These are phyloP conservation scores for Strix occidentalis DNA, from an alignment of 2,797 vertebrate species.

Conservation along the genomic window DNA sequence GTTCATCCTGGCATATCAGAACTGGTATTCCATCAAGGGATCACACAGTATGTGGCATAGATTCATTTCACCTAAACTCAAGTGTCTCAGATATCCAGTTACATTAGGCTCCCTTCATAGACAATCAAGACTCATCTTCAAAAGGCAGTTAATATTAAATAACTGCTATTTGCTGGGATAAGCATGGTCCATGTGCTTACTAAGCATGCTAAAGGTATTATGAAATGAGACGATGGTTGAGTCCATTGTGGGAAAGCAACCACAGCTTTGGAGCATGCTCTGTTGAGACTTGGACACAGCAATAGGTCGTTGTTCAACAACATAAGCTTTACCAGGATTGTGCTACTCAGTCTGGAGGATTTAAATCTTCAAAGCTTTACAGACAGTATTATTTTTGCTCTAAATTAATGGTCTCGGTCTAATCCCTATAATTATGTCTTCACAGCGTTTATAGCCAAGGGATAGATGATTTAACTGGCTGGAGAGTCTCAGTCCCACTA, in stretches of 20 bases:
- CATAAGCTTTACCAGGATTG: background rate
- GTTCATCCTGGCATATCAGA: background rate
- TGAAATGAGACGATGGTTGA: background rate
- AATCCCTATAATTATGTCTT: background rate
- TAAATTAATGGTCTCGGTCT: background rate
- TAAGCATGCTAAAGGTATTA: background rate
- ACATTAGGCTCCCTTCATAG: background rate
- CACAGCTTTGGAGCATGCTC: background rate
- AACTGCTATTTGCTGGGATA: background rate
- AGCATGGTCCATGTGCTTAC: background rate
- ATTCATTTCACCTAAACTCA: background rate
- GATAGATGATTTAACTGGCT: constrained; percentile 1
- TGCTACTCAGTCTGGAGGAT: background rate
- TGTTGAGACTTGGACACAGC: background rate
- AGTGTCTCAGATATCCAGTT: background rate
- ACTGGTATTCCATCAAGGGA: background rate
- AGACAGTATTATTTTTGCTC: constrained; percentile 18
- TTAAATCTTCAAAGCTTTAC: background rate
- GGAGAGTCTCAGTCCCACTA: background rate
- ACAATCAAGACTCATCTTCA: background rate
- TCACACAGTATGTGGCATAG: background rate
- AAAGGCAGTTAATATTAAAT: background rate
- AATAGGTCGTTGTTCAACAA: background rate
- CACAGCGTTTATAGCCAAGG: background rate
- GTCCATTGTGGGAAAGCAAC: background rate